Evolutionary conservation across 2,888 invertebrate genomes (phyloP).

Genomic region (Unio delphinus): DNA sequence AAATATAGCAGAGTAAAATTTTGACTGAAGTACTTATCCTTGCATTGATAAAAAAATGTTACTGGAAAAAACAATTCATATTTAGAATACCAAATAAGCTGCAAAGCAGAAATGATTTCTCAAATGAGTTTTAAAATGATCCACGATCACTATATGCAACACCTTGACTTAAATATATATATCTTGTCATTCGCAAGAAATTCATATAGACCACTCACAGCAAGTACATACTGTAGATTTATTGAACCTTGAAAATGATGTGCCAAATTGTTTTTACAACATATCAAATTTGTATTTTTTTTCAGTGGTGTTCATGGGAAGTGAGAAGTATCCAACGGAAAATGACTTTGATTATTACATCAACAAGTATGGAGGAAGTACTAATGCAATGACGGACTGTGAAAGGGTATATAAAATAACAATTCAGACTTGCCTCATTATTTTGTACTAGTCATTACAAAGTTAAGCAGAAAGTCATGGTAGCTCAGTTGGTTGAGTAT

Average conservation of each 20-base stretch:
- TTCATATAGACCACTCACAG: not conserved
- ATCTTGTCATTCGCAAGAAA: not conserved
- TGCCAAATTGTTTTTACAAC: not conserved
- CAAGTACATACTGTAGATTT: not conserved
- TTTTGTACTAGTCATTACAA: too few relatives aligned
- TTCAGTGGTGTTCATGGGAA: constrained; percentile 92
- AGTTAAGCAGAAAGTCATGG: too few relatives aligned
- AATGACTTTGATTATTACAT: constrained; percentile 88
- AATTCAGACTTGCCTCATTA: not conserved
- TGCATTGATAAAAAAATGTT: too few relatives aligned
- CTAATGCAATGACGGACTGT: constrained; percentile 90
- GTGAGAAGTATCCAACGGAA: constrained; percentile 88
- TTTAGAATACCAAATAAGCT: too few relatives aligned
- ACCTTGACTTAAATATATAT: not conserved
- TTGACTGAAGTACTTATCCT: too few relatives aligned
- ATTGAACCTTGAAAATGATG: not conserved
- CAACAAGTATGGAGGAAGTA: constrained; percentile 82
- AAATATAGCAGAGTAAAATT: too few relatives aligned
- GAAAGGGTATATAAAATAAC: constrained; percentile 74
- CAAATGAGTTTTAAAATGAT: too few relatives aligned
- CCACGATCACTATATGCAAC: not conserved
- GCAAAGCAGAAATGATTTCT: too few relatives aligned
- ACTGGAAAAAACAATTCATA: too few relatives aligned
- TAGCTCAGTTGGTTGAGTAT: too few relatives aligned
- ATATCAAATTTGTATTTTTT: constrained; percentile 7